These are phyloP conservation scores for Rhingia campestris DNA, from an alignment of 2,888 invertebrate species.

Conservation along the genomic window DNA sequence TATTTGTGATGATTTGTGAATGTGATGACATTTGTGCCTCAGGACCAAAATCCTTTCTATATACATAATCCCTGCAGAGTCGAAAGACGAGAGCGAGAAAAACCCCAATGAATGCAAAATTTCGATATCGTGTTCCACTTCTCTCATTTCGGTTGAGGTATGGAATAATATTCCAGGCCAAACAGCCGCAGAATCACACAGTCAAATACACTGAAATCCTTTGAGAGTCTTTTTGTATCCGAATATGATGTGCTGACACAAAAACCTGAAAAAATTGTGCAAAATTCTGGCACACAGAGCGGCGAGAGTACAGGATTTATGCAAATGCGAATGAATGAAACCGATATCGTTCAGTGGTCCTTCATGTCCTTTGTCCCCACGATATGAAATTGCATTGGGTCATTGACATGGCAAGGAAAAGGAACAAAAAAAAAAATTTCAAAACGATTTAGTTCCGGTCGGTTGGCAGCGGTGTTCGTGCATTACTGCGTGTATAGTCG, in stretches of 20 bases:
- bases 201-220: neutral
- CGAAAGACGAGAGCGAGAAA: neutral
- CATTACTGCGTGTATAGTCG: conserved; percentile 1
- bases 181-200: conserved; percentile 5
- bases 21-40: conserved; percentile 7
- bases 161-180: conserved; percentile 15
- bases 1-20: conserved; percentile 12
- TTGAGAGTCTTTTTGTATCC: conserved; percentile 2
- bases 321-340: conserved; percentile 40
- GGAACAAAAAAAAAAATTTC: conserved; percentile 13
- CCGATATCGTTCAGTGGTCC: conserved; percentile 47
- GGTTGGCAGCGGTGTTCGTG: conserved; percentile 13
- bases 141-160: neutral
- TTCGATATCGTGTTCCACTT: conserved; percentile 41
- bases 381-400: conserved; percentile 44
- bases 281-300: conserved; percentile 12
- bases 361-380: conserved; percentile 29
- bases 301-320: conserved; percentile 20
- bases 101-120: conserved; percentile 44
- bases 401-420: conserved; percentile 35
- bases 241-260: conserved; percentile 28
- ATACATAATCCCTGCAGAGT: conserved; percentile 1
- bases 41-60: neutral
- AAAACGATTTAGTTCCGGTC: conserved; percentile 37
- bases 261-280: conserved; percentile 44